phyloP scores from a whole-genome alignment of 1,140 invertebrate genomes.

The Cherax quadricarinatus region DNA sequence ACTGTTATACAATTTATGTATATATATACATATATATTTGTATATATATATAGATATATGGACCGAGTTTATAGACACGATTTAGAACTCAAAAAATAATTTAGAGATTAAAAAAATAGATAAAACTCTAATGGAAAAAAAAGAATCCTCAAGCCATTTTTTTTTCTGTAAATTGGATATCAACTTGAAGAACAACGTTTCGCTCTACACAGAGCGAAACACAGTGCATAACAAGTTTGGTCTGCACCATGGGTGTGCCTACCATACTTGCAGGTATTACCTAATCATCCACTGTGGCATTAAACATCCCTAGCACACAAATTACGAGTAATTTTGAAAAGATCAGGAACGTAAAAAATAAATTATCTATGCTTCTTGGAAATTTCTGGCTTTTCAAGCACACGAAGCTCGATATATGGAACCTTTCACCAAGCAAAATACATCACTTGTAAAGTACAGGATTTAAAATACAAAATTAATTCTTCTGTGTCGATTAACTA shows the following conservation, averaged over 20 bases:
- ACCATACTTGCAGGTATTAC: no score
- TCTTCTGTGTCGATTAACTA: background rate
- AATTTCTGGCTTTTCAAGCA: background rate
- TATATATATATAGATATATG: constrained; percentile 25
- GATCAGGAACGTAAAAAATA: background rate
- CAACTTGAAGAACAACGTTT: no score
- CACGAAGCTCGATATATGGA: background rate
- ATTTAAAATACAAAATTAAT: background rate
- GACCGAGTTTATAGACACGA: constrained; percentile 1
- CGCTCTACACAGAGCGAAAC: no score
- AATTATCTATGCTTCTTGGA: background rate
- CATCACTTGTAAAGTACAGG: background rate
- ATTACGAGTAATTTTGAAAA: no score
- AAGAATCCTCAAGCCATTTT: no score
- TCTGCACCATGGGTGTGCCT: no score
- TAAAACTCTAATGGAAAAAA: no score
- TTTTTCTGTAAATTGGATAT: no score
- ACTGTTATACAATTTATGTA: background rate
- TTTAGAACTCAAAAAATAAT: background rate
- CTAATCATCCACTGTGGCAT: no score
- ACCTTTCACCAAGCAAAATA: background rate
- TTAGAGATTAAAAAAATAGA: background rate
- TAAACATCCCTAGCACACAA: background rate
- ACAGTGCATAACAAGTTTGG: no score
- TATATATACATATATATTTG: constrained; percentile 33